Evolutionary conservation across 2,888 invertebrate species (phyloP).

Genomic region (Gnatocerus cornutus): DNA sequence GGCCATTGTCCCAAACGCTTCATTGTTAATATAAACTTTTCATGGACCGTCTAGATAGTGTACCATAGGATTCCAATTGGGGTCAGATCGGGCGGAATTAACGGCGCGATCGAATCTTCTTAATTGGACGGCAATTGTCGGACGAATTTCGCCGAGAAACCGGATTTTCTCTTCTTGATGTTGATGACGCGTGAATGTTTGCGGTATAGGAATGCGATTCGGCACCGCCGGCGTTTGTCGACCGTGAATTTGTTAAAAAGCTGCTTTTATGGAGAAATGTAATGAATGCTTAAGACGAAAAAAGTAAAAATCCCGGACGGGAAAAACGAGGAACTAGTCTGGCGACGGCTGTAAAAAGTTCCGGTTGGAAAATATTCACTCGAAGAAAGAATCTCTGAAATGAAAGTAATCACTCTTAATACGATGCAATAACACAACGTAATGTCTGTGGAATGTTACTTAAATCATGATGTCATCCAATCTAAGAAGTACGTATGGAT

Average conservation of each 20-base stretch:
- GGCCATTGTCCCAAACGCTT: neutral
- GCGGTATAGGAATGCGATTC: neutral
- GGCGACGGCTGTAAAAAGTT: neutral
- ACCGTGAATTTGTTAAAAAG: no score
- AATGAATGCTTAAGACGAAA: neutral
- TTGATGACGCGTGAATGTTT: conserved; percentile 1
- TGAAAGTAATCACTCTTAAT: neutral
- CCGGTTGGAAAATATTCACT: neutral
- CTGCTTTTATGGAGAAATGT: no score
- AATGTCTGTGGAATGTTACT: neutral
- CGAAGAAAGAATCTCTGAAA: neutral
- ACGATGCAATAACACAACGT: neutral
- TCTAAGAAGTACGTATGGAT: no score
- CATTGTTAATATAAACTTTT: conserved; percentile 2
- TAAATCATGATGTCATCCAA: neutral
- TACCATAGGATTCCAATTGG: conserved; percentile 30
- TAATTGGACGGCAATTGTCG: neutral
- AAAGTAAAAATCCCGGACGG: neutral
- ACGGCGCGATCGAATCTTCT: neutral
- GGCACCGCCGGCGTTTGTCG: no score
- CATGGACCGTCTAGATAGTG: neutral
- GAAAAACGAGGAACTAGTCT: neutral
- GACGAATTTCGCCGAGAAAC: neutral
- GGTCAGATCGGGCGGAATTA: conserved; percentile 19
- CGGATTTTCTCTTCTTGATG: neutral